phyloP scores from a whole-genome alignment of 2,888 invertebrate genomes.

The Napeogenes sylphis region DNA sequence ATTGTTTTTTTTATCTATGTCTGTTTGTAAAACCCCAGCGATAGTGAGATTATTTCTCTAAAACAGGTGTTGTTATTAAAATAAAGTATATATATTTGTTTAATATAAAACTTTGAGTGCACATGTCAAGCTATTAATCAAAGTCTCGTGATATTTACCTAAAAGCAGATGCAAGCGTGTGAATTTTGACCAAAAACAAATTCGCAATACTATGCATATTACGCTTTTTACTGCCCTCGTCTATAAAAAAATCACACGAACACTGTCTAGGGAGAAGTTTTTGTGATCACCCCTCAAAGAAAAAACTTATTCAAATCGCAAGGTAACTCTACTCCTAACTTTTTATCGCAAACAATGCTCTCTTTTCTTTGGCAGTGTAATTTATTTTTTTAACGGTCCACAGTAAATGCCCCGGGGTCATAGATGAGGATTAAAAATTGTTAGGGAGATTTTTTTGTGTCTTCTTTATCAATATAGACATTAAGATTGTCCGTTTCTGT shows the following conservation, averaged over 20 bases:
- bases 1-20: too few relatives aligned
- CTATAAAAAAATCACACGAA: constrained; percentile 63
- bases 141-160: neutral
- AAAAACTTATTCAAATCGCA: constrained; percentile 68
- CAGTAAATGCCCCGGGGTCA: constrained; percentile 67
- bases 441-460: constrained; percentile 54
- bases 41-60: too few relatives aligned
- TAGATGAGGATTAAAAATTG: constrained; percentile 69
- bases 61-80: too few relatives aligned
- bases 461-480: constrained; percentile 56
- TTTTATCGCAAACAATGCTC: constrained; percentile 65
- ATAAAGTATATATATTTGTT: too few relatives aligned
- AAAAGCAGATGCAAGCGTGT: constrained; percentile 50
- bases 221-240: constrained; percentile 49
- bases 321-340: constrained; percentile 63
- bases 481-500: constrained; percentile 11
- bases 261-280: constrained; percentile 50
- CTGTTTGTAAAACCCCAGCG: too few relatives aligned
- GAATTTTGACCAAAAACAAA: constrained; percentile 64
- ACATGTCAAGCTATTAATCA: neutral
- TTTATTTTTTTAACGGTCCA: constrained; percentile 71
- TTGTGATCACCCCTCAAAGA: constrained; percentile 62
- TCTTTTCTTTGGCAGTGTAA: constrained; percentile 58
- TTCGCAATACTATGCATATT: constrained; percentile 64
- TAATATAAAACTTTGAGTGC: neutral